Evolutionary conservation across 2,113 vertebrate genomes (phyloP).

Genomic region (Poecilia latipinna): DNA sequence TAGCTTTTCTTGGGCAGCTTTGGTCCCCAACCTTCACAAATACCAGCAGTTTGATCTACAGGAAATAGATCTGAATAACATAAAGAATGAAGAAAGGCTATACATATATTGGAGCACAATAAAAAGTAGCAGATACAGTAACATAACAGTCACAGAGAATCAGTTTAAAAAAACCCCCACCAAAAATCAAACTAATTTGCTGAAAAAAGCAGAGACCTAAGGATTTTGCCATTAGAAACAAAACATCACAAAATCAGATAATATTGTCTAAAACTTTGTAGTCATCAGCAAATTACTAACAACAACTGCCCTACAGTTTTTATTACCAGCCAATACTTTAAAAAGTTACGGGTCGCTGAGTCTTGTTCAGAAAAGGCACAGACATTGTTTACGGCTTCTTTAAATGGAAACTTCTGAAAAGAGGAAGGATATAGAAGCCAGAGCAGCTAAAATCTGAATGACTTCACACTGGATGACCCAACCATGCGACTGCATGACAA

Average conservation of each 20-base stretch:
- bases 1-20: too few relatives aligned
- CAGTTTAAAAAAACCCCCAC: background rate
- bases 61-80: background rate
- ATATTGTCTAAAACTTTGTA: background rate
- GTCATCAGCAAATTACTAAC: constrained; percentile 11
- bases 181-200: background rate
- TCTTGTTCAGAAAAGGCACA: constrained; percentile 45
- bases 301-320: too few relatives aligned
- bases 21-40: too few relatives aligned
- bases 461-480: constrained; percentile 26
- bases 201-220: background rate
- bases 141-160: background rate
- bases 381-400: constrained; percentile 58
- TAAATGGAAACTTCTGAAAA: constrained; percentile 64
- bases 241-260: background rate
- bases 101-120: too few relatives aligned
- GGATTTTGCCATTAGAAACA: background rate
- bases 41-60: too few relatives aligned
- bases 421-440: constrained; percentile 53
- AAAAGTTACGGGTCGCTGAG: constrained; percentile 53
- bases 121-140: constrained; percentile 7
- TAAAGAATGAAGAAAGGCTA: background rate
- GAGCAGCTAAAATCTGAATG: constrained; percentile 49
- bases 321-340: constrained; percentile 30
- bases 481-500: constrained; percentile 61